Conservation (phyloP, 2,888 invertebrate species). For the Spisula subtruncata region DNA sequence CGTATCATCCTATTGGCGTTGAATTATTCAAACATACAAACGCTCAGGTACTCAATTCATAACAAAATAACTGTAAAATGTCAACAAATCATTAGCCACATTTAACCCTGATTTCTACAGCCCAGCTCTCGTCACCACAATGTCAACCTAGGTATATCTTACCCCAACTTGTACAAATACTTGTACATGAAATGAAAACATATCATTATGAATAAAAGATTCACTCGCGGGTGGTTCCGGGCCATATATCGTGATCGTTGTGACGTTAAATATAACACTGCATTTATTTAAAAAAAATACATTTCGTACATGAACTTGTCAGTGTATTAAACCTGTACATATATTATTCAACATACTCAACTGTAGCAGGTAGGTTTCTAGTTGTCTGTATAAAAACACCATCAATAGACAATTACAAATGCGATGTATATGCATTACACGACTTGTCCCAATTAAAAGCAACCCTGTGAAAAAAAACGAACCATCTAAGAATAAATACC, state of each 20-base stretch:
- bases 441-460: no score
- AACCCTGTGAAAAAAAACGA: no score
- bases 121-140: constrained; percentile 47
- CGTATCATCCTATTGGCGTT: constrained; percentile 50
- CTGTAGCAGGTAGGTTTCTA: background rate
- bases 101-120: constrained; percentile 45
- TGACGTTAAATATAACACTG: background rate
- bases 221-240: constrained; percentile 6
- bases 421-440: no score
- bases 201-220: constrained; percentile 20
- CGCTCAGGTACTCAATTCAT: constrained; percentile 40
- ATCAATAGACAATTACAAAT: no score
- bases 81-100: constrained; percentile 66
- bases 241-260: background rate
- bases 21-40: constrained; percentile 54
- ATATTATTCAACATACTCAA: no score
- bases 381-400: background rate
- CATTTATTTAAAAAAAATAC: constrained; percentile 1
- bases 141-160: constrained; percentile 46
- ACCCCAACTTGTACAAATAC: constrained; percentile 38
- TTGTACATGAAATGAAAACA: constrained; percentile 24
- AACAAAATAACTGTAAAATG: constrained; percentile 47
- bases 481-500: no score
- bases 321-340: no score
- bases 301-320: no score